Evolutionary conservation across 2,113 vertebrate species (phyloP).

Genomic region (Sorex fumeus): DNA sequence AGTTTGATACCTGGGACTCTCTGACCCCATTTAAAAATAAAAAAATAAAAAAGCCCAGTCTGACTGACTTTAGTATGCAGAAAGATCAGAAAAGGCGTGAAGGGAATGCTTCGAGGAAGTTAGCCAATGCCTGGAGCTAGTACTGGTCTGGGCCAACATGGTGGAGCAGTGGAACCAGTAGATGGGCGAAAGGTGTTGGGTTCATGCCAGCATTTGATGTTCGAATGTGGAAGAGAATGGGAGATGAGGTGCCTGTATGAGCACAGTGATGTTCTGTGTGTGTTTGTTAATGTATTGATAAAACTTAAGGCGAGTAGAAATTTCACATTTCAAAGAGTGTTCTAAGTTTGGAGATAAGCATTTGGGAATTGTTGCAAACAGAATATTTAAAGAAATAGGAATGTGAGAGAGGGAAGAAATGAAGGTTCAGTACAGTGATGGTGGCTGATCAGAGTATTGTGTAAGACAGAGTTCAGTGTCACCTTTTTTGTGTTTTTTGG

Average conservation of each 20-base stretch:
- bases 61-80: background rate
- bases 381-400: background rate
- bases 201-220: background rate
- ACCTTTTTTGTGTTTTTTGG: background rate
- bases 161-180: background rate
- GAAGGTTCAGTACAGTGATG: background rate
- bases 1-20: no score
- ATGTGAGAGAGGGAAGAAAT: background rate
- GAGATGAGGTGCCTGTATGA: background rate
- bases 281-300: no score
- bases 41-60: background rate
- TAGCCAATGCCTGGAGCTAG: background rate
- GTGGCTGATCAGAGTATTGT: background rate
- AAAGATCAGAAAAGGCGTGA: no score
- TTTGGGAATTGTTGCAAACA: no score
- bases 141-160: background rate
- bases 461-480: background rate
- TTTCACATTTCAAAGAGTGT: background rate
- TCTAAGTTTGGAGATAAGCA: background rate
- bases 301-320: no score
- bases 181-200: background rate
- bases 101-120: background rate
- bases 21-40: no score
- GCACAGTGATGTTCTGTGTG: background rate
- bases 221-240: background rate